Percentiles rank a stretch among this genome's conserved stretches.
phyloP scores from a whole-genome alignment of 2,797 vertebrate genomes.

The Varecia variegata region DNA sequence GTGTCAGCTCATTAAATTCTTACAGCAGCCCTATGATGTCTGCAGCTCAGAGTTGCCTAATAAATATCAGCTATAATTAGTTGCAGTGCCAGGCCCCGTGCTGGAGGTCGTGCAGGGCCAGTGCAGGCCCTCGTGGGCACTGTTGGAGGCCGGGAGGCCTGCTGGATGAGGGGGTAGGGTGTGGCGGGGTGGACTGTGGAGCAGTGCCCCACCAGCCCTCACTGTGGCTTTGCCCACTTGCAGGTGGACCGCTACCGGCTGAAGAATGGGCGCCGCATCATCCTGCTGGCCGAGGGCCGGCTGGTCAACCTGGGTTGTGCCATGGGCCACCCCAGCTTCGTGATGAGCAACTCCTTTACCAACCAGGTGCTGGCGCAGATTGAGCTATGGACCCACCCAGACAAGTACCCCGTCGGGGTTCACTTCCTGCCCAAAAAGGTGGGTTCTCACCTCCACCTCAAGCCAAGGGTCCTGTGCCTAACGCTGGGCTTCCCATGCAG shows the following conservation, averaged over 20 bases:
- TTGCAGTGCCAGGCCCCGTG: neutral
- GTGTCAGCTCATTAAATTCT: neutral
- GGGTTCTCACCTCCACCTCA: neutral
- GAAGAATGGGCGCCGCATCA: conserved; percentile 92
- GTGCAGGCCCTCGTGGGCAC: neutral
- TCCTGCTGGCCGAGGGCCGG: conserved; percentile 94
- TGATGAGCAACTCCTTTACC: conserved; percentile 99
- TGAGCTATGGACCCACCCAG: conserved; percentile 94
- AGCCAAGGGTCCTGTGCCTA: neutral
- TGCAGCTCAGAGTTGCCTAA: neutral
- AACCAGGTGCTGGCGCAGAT: conserved; percentile 99
- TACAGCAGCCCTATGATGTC: neutral
- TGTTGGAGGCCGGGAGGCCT: neutral
- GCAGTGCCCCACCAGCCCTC: neutral
- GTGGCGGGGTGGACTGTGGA: neutral
- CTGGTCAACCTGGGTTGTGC: conserved; percentile 98
- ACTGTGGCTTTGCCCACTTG: neutral
- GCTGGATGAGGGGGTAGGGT: neutral
- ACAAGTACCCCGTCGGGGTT: conserved; percentile 94
- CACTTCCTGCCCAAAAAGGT: conserved; percentile 98
- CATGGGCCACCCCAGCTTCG: conserved; percentile 98
- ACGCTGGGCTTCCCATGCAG: neutral
- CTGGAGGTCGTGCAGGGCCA: neutral
- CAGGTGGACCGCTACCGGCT: conserved; percentile 95
- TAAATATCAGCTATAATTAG: neutral